Base-by-base conservation (phyloP, 2,888 invertebrate genomes). In the Trypoxylon attenuatum region DNA sequence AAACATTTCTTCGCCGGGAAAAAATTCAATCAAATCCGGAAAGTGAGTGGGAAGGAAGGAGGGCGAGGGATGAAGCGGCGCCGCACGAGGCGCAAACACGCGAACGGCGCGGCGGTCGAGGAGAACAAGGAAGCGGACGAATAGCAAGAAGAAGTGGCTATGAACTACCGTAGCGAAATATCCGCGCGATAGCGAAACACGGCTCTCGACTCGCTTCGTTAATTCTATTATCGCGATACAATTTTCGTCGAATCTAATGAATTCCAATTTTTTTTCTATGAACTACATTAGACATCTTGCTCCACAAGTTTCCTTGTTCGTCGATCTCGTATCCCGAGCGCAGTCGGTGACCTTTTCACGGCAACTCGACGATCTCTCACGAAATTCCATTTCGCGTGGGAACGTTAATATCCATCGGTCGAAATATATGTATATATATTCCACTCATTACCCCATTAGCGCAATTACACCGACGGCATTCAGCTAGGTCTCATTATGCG, bases 1-100 rank as follows among this genome's bases (percentile, higher is more conserved):
- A 85, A 85, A 86, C 85, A 86, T 87, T 86, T 87, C 82, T 86
- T 82, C 80, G 79, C 72, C 73, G 80, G 79, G 80, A 84, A 86
- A 84, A 86, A 86, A 86, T 86, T 85, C 86, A 86, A 86, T 86
- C 85, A 84, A 84, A 86, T 73, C 72, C 69, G 63, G 72, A 66
- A 73, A 69, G 72, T 72, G 72, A 41, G 15, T 39, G 15, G 38
- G 38, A 41, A 38, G 47, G 45, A 41, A 25, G 6, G 50, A 27
- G 51, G 39, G 29, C 27, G 22, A 58, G 55, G 46, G 58, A 50
- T 47, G 38, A 21, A 49, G 55, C n/a, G 45, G 45, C 5, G 56
- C 16, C 27, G 39, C n/a, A 8, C 21, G 53, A 42, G 47, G 58
- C 42, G 59, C 41, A 63, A 64, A 60, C 66, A 69, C 42, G 68